Percentiles rank a stretch among this genome's conserved stretches.
These are phyloP conservation scores for Eretmochelys imbricata DNA, from an alignment of 2,113 vertebrate genomes.

Conservation along the genomic window DNA sequence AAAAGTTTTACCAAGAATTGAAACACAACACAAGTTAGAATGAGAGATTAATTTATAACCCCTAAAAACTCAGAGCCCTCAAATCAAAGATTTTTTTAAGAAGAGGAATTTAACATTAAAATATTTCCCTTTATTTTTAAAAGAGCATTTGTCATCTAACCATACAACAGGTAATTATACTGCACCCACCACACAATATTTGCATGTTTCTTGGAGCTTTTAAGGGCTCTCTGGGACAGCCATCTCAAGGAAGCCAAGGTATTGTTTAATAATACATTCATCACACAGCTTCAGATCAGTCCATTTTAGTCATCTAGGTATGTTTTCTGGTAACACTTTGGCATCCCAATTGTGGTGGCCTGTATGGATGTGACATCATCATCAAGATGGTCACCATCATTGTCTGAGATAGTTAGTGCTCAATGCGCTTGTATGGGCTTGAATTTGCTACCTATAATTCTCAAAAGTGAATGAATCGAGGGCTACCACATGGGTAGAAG, in stretches of 20 bases:
- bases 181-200: neutral
- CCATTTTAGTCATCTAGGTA: neutral
- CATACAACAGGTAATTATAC: neutral
- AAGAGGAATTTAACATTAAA: neutral
- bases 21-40: neutral
- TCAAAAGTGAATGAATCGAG: neutral
- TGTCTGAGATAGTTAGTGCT: neutral
- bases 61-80: neutral
- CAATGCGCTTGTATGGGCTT: neutral
- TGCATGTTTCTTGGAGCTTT: neutral
- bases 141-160: neutral
- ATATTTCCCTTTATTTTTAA: neutral
- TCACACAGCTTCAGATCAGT: neutral
- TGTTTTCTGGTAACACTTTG: neutral
- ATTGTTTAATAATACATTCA: neutral
- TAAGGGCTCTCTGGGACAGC: neutral
- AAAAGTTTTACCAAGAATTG: neutral
- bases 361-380: neutral
- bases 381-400: neutral
- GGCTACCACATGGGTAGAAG: neutral
- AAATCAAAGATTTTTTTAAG: neutral
- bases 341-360: neutral
- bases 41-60: neutral
- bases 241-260: neutral
- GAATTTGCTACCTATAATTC: neutral